phyloP scores from a whole-genome alignment of 2,888 invertebrate genomes.

The Xanthia icteritia region DNA sequence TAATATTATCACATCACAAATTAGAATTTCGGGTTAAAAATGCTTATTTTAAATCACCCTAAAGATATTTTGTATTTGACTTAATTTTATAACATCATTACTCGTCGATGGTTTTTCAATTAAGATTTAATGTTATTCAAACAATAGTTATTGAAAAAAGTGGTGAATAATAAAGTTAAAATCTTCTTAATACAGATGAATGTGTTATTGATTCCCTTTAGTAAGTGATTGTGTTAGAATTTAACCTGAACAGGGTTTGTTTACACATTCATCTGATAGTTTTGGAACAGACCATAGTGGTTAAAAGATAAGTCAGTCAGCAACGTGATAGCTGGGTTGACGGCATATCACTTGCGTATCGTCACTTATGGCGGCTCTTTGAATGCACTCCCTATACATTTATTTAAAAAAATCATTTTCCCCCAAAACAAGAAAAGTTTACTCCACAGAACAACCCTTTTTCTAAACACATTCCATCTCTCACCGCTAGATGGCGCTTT shows the following conservation, averaged over 20 bases:
- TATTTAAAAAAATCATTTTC: not conserved
- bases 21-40: too few relatives aligned
- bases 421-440: not conserved
- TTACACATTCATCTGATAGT: not conserved
- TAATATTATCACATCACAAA: too few relatives aligned
- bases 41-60: not conserved
- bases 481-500: slow-evolving; percentile 43
- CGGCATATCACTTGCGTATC: not conserved
- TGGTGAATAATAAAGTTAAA: not conserved
- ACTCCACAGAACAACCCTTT: not conserved
- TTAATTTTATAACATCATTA: not conserved
- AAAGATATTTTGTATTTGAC: not conserved
- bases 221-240: too few relatives aligned
- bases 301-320: not conserved
- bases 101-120: not conserved
- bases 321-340: not conserved
- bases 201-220: not conserved
- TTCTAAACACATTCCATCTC: not conserved
- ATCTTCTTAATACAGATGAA: not conserved
- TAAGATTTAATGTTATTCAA: too few relatives aligned
- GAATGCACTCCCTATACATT: not conserved
- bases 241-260: not conserved
- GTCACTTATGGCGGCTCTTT: not conserved
- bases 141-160: not conserved
- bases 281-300: not conserved